phyloP scores from a whole-genome alignment of 2,797 vertebrate genomes.

The Molossus molossus region DNA sequence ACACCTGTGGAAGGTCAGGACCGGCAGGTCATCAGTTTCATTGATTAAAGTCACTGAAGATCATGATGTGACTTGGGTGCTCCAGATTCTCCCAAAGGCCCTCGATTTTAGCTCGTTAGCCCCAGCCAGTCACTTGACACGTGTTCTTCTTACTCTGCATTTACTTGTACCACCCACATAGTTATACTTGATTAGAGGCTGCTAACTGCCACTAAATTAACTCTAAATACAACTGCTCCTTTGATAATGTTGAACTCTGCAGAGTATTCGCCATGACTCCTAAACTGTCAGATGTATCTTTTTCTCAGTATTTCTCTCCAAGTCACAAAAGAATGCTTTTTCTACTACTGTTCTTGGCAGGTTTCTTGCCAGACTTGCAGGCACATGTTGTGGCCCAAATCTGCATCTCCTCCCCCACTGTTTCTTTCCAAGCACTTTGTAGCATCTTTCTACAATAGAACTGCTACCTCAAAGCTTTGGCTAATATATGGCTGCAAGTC shows the following conservation, averaged over 20 bases:
- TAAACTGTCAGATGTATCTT: neutral
- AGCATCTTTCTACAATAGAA: neutral
- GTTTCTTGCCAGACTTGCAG: neutral
- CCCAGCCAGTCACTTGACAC: neutral
- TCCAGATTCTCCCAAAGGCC: neutral
- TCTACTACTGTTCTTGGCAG: neutral
- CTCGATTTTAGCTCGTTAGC: neutral
- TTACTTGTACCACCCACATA: neutral
- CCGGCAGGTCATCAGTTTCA: neutral
- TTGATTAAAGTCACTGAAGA: neutral
- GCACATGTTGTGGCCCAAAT: neutral
- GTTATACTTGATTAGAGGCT: neutral
- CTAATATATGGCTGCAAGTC: neutral
- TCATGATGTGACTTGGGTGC: neutral
- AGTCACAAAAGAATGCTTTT: constrained; percentile 22
- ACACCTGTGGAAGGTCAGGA: neutral
- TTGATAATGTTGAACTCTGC: neutral
- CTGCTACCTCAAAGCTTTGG: neutral
- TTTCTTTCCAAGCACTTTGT: neutral
- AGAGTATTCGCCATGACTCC: neutral
- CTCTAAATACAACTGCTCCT: constrained; percentile 47
- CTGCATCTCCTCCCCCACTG: fast-evolving
- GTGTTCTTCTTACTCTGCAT: neutral
- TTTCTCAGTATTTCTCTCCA: constrained; percentile 2
- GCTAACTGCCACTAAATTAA: neutral